Evolutionary conservation across 2,888 invertebrate genomes (phyloP), one percentile per base, ranked within the genome.

Genomic region (Alsophila aescularia): DNA sequence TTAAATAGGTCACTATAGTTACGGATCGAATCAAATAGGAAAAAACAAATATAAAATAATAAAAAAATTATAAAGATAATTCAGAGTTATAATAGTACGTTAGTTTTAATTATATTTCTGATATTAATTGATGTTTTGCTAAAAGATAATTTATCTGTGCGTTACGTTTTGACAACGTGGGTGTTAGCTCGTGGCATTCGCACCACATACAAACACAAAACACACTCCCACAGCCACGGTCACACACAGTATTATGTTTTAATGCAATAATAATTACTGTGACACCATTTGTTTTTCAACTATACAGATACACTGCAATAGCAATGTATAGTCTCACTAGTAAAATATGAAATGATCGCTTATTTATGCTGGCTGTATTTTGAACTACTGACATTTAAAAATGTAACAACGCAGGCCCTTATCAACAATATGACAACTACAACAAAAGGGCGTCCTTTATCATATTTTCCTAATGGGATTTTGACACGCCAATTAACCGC

Each of bases 61-160:
- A 60, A 64, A 64, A 64, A 64, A 60, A 60, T 36, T 60, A 76
- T 77, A 79, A 82, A 79, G 45, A 69, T 66, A 73, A 70, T 60
- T 65, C 52, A 72, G 79, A 89, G 85, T 85, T 90, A 86, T 88
- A 87, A 86, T 87, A 88, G 88, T 90, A 79, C 81, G 87, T 87
- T 89, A 88, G 88, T 85, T 89, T 89, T 89, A 89, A 89, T 90
- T 86, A 88, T 89, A 89, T 89, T 87, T 86, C 89, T 85, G 89
- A 88, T 87, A 88, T 88, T 89, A 86, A 86, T 88, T 87, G 83
- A 90, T 88, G 90, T 90, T 90, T 88, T 87, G 87, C 89, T 88
- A 83, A 86, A 85, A 88, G 85, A 89, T 87, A 77, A 87, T 87
- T 89, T 87, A 87, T 90, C 83, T 78, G 81, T 81, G 77, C 81